Base-by-base conservation (phyloP, 2,113 vertebrate species). In the Pholis gunnellus region DNA sequence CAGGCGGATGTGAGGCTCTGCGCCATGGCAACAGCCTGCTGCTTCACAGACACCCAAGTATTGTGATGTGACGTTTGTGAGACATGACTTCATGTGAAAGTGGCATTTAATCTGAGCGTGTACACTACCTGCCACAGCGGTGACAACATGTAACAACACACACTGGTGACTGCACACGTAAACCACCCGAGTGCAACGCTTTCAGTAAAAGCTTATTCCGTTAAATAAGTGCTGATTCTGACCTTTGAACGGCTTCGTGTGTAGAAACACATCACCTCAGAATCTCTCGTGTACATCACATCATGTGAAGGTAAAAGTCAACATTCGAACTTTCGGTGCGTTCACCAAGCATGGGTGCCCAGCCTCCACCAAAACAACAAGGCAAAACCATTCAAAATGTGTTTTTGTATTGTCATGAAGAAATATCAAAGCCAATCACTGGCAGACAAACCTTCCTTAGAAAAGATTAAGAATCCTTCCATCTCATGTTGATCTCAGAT, bases 11-110 rank as follows among this genome's bases (percentile, higher is more conserved):
- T 42, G 17, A 79, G 72, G 42, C 64, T 57, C 0, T 72, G 29
- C 29, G 38, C 83, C 82, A 89, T 90, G 80, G 88, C 85, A 92
- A 93, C 90, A 76, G 86, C 65, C 75, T 46, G 52, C 76, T 74
- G 64, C 72, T 66, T 75, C 65, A 76, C 68, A 92, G 72, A 63
- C 63, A 48, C 70, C 42, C 68, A 81, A 69, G 10, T 46, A 46
- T 59, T 59, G 70, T 48, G 60, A 22, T 14, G 67, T 52, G 67
- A 15, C 60, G 75, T 89, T 77, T 64, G 76, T 65, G 72, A 63
- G 63, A 69, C 20, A 15, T 27, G 79, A 79, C 40, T 72, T 40
- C 29, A 57, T 66, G 44, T 61, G 22, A 61, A 34, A 57, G 66
- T 52, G n/a, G 36, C 52, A 15, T 81, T 79, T 79, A 48, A 66